Evolutionary conservation across 1,140 invertebrate genomes (phyloP).

Genomic region (Coptotermes formosanus): DNA sequence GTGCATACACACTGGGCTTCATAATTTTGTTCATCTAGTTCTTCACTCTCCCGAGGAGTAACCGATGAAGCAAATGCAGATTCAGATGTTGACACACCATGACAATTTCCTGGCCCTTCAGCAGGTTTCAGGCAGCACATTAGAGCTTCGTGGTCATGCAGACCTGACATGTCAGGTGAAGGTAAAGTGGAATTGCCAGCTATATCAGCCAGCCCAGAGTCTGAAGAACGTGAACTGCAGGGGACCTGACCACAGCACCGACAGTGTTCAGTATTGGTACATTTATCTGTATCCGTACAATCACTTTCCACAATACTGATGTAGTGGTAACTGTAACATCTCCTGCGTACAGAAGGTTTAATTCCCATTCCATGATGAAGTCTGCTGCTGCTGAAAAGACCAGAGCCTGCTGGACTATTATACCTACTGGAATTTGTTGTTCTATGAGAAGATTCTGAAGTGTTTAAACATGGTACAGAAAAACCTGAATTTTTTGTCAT

Average conservation of each 20-base stretch:
- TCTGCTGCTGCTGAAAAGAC: background rate
- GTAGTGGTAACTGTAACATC: slow-evolving; percentile 31
- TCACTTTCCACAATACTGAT: background rate
- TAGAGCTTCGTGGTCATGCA: slow-evolving; percentile 19
- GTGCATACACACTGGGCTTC: slow-evolving; percentile 69
- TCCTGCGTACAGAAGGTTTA: background rate
- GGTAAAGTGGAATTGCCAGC: slow-evolving; percentile 41
- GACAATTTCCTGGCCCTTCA: background rate
- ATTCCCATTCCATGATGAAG: background rate
- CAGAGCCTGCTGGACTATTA: background rate
- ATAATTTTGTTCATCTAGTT: slow-evolving; percentile 64
- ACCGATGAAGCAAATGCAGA: background rate
- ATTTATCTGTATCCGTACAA: background rate
- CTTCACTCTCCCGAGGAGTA: slow-evolving; percentile 41
- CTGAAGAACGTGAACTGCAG: slow-evolving; percentile 61
- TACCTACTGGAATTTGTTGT: background rate
- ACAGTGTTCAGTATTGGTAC: background rate
- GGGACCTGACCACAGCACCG: slow-evolving; percentile 22
- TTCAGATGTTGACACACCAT: background rate
- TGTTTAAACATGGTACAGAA: background rate
- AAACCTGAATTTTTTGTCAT: background rate
- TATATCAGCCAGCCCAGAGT: slow-evolving; percentile 80
- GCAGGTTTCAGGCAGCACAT: background rate
- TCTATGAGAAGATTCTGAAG: background rate
- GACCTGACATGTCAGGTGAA: slow-evolving; percentile 56